Conservation (phyloP, 1,140 invertebrate species). For the Sycophila sp. region DNA sequence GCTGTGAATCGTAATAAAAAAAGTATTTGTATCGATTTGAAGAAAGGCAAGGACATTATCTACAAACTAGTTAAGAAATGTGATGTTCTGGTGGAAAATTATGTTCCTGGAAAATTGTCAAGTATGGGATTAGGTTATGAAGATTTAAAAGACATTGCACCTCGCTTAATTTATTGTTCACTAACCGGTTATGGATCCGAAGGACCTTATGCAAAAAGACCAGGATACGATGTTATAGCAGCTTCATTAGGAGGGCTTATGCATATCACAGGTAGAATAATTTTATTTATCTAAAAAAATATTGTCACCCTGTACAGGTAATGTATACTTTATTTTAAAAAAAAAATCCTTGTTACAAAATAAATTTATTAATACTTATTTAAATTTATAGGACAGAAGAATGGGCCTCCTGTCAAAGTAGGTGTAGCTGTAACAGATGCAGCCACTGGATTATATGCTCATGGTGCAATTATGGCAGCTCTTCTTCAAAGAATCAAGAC, state of each 20-base stretch:
- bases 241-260: conserved; percentile 91
- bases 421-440: conserved; percentile 95
- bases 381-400: conserved; percentile 63
- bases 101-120: conserved; percentile 88
- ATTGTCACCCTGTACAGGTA: background rate
- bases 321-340: too few species aligned
- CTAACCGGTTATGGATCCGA: conserved; percentile 90
- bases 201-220: conserved; percentile 86
- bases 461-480: conserved; percentile 95
- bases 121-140: conserved; percentile 84
- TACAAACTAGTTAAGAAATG: conserved; percentile 77
- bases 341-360: too few species aligned
- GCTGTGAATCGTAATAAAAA: conserved; percentile 95
- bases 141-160: conserved; percentile 75
- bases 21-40: conserved; percentile 90
- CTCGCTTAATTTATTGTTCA: conserved; percentile 91
- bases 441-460: conserved; percentile 91
- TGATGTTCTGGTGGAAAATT: conserved; percentile 96
- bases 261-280: conserved; percentile 85
- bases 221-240: conserved; percentile 96
- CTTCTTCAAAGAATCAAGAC: conserved; percentile 81
- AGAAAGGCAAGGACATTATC: conserved; percentile 80
- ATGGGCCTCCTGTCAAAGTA: conserved; percentile 89
- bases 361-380: background rate
- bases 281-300: conserved; percentile 47